Evolutionary conservation across 2,888 invertebrate genomes (phyloP), one percentile per base, ranked within the genome.

Genomic region (Doris montereyensis): DNA sequence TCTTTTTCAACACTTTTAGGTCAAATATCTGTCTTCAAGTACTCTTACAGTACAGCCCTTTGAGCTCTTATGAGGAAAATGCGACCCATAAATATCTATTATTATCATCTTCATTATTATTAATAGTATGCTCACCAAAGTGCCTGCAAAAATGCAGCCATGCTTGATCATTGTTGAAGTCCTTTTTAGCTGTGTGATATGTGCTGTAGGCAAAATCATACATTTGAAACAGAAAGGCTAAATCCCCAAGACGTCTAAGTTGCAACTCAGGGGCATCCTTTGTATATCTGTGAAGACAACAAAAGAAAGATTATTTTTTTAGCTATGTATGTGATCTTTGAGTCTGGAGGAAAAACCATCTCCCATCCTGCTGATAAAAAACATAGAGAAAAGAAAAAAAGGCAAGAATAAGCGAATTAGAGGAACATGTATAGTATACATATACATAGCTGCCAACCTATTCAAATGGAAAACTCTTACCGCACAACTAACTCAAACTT

Each of bases 121-220:
- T 41, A 41, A 17, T 10, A 5, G 2, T 28, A 1, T 26, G 71
- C 88, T 84, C 82, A 92, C 92, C 72, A 98, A 92, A 3, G 99
- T 97, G 10, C 98, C 97, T 0, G 99, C 98, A 92, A 96, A n/a
- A 98, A 91, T 98, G 96, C 34, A 98, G 93, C 98, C 98, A 98
- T 0, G 99, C 99, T 85, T 97, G 96, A 91, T 99, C 99, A 0
- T 96, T 96, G 89, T 96, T 96, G 91, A 99, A 99, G 91, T 99
- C 99, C 76, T 97, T 94, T 92, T 99, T 99, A n/a, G 97, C 97
- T 62, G 96, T 95, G 92, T 99, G 97, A 92, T 98, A 99, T 0
- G 96, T 94, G 90, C 97, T 96, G 92, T 96, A 98, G 5, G 98
- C 97, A 84, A 96, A 93, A 84, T 95, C 95, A 92, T 98, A 98